Base-by-base conservation (phyloP, 2,797 vertebrate genomes). In the Anas flavirostris region DNA sequence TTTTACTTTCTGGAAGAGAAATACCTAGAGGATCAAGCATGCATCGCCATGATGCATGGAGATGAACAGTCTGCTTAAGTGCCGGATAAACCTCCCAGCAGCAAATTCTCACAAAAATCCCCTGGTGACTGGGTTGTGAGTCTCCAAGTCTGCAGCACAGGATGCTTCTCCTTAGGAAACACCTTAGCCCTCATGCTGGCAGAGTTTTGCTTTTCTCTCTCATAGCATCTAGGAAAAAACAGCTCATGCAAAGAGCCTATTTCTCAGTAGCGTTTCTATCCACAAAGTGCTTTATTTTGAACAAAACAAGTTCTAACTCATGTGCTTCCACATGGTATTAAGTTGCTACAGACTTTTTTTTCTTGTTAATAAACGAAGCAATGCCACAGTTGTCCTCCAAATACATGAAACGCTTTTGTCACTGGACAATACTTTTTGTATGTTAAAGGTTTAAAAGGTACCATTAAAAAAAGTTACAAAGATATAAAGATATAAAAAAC, bases 11-110 rank as follows among this genome's bases (percentile, higher is more conserved):
- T 29, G 52, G 50, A 52, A 63, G 46, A 19, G 89, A 53, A 69
- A 68, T 2, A 55, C 0, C 18, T 48, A 5, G 25, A 28, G 78
- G 31, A 67, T 5, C 33, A 46, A 84, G 55, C 58, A 31, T 1
- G 5, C 29, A 10, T 0, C 1, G 2, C 17, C 11, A 0, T 0
- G 0, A 9, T 2, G 14, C 16, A 0, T 1, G 55, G 43, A 58
- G 53, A 26, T n/a, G 7, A 62, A 62, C 0, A 1, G 6, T 26
- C n/a, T 9, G 29, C 53, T 55, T 3, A 3, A 37, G 14, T 16
- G 66, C 3, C 15, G 58, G 28, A 9, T 2, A 53, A 77, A 16
- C 1, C 37, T 26, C 5, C 4, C 35, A 33, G 0, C 12, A 53
- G 35, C 39, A 16, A 39, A 62, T 37, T 5, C 33, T 35, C 33